Percentiles rank a stretch among this genome's conserved stretches.
phyloP scores from a whole-genome alignment of 1,140 invertebrate species.

The Araneus ventricosus region DNA sequence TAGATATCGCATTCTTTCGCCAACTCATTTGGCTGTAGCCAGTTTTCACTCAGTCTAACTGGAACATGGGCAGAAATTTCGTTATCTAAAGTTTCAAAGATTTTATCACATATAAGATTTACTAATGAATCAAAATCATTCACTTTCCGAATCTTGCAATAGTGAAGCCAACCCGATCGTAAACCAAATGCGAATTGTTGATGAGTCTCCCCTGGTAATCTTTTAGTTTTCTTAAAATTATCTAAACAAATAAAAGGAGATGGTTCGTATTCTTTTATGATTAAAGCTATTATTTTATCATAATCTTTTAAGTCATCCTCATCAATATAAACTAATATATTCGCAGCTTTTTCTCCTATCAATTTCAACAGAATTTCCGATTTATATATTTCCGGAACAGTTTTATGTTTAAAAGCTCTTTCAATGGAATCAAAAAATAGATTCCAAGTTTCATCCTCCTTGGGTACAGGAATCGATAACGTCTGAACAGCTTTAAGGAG shows the following conservation, averaged over 20 bases:
- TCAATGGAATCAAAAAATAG: neutral
- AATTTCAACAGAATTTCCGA: neutral
- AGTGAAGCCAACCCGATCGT: neutral
- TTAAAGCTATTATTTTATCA: neutral
- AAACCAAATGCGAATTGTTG: neutral
- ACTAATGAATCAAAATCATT: neutral
- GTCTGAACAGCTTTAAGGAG: neutral
- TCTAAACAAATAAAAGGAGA: neutral
- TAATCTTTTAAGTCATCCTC: neutral
- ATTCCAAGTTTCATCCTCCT: neutral
- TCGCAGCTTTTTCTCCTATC: neutral
- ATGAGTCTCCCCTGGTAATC: neutral
- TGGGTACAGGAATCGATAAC: too few relatives aligned
- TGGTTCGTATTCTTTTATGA: neutral
- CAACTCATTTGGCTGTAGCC: too few relatives aligned
- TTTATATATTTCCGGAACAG: neutral
- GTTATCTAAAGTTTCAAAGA: neutral
- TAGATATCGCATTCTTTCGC: neutral
- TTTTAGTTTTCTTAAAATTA: neutral
- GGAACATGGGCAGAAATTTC: neutral
- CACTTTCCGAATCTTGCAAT: neutral
- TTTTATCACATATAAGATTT: neutral
- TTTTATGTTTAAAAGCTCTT: neutral
- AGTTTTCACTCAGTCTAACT: neutral
- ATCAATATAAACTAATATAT: neutral